Percentiles rank a stretch among this genome's conserved stretches.
These are phyloP conservation scores for Ctenodactylus gundi DNA, from an alignment of 2,113 vertebrate genomes.

Conservation along the genomic window DNA sequence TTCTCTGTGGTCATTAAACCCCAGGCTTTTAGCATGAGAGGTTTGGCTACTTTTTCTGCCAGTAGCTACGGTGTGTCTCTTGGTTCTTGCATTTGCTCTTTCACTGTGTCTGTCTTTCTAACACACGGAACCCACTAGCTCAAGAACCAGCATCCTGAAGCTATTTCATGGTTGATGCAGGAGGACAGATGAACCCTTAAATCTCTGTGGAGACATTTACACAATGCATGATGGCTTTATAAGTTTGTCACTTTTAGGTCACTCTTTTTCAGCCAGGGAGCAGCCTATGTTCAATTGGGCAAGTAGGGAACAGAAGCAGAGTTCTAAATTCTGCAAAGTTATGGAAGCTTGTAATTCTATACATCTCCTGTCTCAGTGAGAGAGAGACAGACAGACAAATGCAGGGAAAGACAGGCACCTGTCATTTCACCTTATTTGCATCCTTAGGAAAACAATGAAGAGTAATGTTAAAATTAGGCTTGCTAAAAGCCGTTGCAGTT, in stretches of 20 bases:
- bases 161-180: neutral
- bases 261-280: neutral
- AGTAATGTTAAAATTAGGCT: slow-evolving; percentile 81
- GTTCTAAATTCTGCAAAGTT: no score
- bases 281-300: neutral
- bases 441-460: slow-evolving; percentile 58
- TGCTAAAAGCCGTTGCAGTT: slow-evolving; percentile 62
- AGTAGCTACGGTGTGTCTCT: neutral
- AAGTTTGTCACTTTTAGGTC: neutral
- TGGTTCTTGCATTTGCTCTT: neutral
- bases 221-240: neutral
- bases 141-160: neutral
- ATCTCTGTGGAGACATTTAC: neutral
- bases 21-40: neutral
- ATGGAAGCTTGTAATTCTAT: no score
- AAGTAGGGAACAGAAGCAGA: neutral
- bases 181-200: neutral
- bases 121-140: rapidly evolving
- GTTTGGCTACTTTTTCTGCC: neutral
- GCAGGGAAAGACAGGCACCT: neutral
- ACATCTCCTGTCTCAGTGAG: neutral
- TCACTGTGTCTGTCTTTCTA: rapidly evolving
- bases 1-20: no score
- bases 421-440: slow-evolving; percentile 70
- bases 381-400: neutral